Evolutionary conservation across 2,888 invertebrate species (phyloP).

Genomic region (Platycheirus rosarum): DNA sequence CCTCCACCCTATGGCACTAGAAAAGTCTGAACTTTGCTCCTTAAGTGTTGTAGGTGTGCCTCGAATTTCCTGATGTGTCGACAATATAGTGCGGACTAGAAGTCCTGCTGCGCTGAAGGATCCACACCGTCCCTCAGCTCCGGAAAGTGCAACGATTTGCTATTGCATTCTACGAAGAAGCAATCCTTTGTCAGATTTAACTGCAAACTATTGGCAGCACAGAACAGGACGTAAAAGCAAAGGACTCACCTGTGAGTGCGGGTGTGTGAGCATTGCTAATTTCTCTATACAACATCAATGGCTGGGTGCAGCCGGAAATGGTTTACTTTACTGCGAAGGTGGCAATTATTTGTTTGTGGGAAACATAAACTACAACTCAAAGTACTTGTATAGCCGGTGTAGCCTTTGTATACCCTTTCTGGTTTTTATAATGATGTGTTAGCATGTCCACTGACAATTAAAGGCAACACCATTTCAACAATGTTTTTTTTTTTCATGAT

Average conservation of each 20-base stretch:
- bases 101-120: conserved; percentile 24
- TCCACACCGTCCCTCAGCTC: background rate
- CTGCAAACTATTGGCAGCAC: conserved; percentile 22
- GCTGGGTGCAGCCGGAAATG: conserved; percentile 49
- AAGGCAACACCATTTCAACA: conserved; percentile 46
- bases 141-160: conserved; percentile 13
- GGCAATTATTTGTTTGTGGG: conserved; percentile 23
- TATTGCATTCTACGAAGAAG: conserved; percentile 21
- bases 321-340: conserved; percentile 44
- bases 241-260: background rate
- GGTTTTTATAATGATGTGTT: conserved; percentile 46
- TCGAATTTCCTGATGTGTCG: conserved; percentile 49
- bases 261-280: background rate
- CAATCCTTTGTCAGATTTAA: conserved; percentile 40
- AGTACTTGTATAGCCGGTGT: background rate
- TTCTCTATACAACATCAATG: background rate
- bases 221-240: background rate
- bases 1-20: background rate
- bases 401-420: conserved; percentile 9
- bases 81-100: conserved; percentile 13
- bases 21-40: conserved; percentile 25
- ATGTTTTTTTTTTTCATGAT: background rate
- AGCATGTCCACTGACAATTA: conserved; percentile 63
- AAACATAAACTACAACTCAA: conserved; percentile 5
- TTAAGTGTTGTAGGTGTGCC: conserved; percentile 54